Conservation (phyloP, 2,113 vertebrate genomes). For the Xiphophorus hellerii region DNA sequence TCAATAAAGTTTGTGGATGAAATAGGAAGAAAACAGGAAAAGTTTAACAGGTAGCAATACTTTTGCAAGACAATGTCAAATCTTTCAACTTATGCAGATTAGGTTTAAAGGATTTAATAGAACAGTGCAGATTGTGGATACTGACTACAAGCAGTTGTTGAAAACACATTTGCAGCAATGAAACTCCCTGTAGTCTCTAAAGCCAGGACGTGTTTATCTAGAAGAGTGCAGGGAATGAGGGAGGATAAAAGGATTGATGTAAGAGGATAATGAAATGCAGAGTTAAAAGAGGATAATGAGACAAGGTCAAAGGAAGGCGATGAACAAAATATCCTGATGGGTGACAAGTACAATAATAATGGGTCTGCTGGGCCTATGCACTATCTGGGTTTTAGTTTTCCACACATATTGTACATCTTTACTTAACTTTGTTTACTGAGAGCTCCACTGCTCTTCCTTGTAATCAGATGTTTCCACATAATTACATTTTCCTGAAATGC, state of each 20-base stretch:
- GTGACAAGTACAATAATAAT: slow-evolving; percentile 12
- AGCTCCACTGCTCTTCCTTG: background rate
- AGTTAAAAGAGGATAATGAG: slow-evolving; percentile 59
- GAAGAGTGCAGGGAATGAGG: slow-evolving; percentile 33
- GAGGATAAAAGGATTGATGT: slow-evolving; percentile 62
- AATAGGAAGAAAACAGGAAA: no score
- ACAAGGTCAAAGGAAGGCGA: slow-evolving; percentile 44
- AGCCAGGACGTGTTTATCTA: slow-evolving; percentile 40
- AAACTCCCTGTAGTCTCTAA: slow-evolving; percentile 12
- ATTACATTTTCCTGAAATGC: background rate
- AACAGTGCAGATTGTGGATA: background rate
- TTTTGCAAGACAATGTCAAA: background rate
- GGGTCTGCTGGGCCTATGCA: background rate
- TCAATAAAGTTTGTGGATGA: background rate
- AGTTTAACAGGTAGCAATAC: no score
- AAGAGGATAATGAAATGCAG: slow-evolving; percentile 69
- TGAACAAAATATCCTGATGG: slow-evolving; percentile 15
- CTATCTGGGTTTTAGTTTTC: slow-evolving; percentile 2
- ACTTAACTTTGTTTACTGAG: slow-evolving; percentile 3
- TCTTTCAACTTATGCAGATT: background rate
- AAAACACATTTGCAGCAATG: slow-evolving; percentile 5
- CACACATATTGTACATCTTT: slow-evolving; percentile 7
- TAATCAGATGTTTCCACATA: background rate
- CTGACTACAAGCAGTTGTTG: background rate
- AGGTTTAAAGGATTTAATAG: background rate